phyloP scores from a whole-genome alignment of 2,797 vertebrate genomes.

The Catostomus latipinnis region DNA sequence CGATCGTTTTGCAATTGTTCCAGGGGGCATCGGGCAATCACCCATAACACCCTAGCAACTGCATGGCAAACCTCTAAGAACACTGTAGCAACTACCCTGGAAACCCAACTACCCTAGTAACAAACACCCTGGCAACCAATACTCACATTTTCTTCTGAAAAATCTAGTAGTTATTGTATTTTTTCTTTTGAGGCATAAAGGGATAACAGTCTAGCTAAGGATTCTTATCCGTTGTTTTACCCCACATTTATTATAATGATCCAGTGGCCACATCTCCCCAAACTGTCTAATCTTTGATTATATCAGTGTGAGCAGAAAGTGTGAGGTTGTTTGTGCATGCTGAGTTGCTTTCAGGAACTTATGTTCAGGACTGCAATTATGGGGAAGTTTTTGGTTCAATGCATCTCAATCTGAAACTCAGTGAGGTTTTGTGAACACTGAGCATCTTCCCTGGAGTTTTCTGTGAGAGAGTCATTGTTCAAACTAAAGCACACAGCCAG shows the following conservation, averaged over 20 bases:
- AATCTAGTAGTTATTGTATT: no score
- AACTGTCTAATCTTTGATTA: conserved; percentile 9
- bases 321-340: conserved; percentile 25
- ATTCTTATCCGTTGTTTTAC: neutral
- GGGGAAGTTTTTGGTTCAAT: conserved; percentile 48
- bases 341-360: conserved; percentile 38
- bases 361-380: conserved; percentile 46
- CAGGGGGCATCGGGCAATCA: no score
- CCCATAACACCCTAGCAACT: neutral
- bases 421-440: conserved; percentile 23
- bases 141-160: no score
- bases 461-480: neutral
- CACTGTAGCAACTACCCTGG: no score
- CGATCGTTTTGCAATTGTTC: no score
- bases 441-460: conserved; percentile 34
- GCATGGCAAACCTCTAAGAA: neutral
- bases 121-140: no score
- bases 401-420: conserved; percentile 29
- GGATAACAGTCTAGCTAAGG: no score
- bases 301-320: conserved; percentile 20
- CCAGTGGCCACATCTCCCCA: neutral
- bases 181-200: no score
- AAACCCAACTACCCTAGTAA: no score
- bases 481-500: conserved; percentile 4
- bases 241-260: neutral